phyloP scores from a whole-genome alignment of 2,113 vertebrate genomes.

The Oryzias celebensis region DNA sequence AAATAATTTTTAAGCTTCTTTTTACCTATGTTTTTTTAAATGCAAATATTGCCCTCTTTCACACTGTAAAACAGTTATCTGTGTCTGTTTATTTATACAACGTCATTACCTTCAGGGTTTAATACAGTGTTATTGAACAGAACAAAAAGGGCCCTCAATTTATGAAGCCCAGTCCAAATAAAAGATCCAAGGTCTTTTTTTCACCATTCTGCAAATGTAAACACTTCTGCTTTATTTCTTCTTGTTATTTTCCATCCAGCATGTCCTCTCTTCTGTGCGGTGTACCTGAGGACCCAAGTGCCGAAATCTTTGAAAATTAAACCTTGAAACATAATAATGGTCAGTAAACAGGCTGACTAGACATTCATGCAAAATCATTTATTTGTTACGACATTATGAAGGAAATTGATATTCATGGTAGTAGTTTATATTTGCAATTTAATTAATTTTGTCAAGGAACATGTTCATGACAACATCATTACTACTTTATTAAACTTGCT shows the following conservation, averaged over 20 bases:
- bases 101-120: no score
- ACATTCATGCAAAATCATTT: no score
- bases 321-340: constrained; percentile 14
- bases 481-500: no score
- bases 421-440: no score
- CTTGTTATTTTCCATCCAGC: neutral
- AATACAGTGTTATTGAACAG: neutral
- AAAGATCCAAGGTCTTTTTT: constrained; percentile 22
- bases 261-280: constrained; percentile 7
- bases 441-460: no score
- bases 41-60: neutral
- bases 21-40: neutral
- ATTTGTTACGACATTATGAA: no score
- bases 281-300: neutral
- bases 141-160: constrained; percentile 3
- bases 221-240: neutral
- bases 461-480: no score
- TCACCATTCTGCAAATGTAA: neutral
- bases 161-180: neutral
- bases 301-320: constrained; percentile 3
- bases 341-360: no score
- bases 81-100: no score
- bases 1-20: no score
- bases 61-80: neutral
- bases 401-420: no score